These are phyloP conservation scores for Penaeus monodon DNA, from an alignment of 2,888 invertebrate genomes.

Conservation along the genomic window DNA sequence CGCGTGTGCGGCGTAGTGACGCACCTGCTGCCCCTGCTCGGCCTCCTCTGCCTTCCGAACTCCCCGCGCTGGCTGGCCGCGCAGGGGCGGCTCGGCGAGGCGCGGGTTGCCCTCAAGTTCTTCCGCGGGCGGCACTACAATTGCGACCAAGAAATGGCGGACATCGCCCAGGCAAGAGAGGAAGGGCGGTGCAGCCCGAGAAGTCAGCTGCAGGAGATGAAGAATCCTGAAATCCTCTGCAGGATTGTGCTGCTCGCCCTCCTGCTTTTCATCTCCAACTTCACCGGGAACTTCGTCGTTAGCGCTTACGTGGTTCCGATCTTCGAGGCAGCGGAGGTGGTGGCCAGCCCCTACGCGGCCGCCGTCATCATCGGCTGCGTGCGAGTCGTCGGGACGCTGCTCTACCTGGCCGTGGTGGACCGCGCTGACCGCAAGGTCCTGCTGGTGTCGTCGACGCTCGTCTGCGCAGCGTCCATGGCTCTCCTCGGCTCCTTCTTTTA, in stretches of 20 bases:
- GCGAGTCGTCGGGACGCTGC: constrained; percentile 40
- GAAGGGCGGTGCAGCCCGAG: constrained; percentile 16
- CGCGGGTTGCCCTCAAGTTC: constrained; percentile 42
- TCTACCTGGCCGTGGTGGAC: constrained; percentile 34
- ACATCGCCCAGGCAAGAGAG: constrained; percentile 27
- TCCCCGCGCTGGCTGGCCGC: constrained; percentile 58
- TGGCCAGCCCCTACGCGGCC: constrained; percentile 21
- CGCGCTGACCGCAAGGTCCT: constrained; percentile 29
- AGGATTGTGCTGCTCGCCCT: constrained; percentile 31
- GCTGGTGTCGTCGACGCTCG: constrained; percentile 21
- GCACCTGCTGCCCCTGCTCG: constrained; percentile 42
- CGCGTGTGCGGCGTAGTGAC: constrained; percentile 45
- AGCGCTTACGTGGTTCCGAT: constrained; percentile 28
- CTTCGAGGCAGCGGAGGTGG: constrained; percentile 10
- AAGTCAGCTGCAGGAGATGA: constrained; percentile 31
- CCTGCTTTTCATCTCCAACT: constrained; percentile 32
- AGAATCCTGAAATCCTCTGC: constrained; percentile 8
- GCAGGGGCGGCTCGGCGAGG: constrained; percentile 20
- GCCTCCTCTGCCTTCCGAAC: constrained; percentile 47
- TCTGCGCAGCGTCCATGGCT: constrained; percentile 14
- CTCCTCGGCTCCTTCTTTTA: constrained; percentile 36
- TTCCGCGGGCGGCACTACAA: constrained; percentile 44
- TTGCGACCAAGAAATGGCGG: constrained; percentile 26
- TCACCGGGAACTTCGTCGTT: constrained; percentile 37
- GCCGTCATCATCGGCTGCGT: constrained; percentile 29